Evolutionary conservation across 2,113 vertebrate species (phyloP), one percentile per base, ranked within the genome.

Genomic region (Notarius lentiginosus): DNA sequence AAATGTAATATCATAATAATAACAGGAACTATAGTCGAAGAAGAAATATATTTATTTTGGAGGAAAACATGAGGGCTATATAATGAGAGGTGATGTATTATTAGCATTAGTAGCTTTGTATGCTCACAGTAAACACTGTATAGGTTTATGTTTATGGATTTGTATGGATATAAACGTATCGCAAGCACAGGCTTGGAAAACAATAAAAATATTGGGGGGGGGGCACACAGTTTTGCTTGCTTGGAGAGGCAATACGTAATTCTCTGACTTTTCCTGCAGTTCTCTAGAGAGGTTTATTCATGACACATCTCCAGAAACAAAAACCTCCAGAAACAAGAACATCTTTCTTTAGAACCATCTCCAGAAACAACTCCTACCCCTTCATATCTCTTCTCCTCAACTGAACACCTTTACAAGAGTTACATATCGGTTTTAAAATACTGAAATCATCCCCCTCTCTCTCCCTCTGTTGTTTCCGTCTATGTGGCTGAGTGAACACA

Each of bases 231-330:
- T 18, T 55, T 73, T 58, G 66, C 41, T 47, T 24, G 30, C 15
- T 68, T 80, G 24, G 24, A 76, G 53, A 15, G 2, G 90, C 92
- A 94, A 95, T 93, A 95, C 92, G 93, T 95, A 94, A 94, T 94
- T 84, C 87, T 75, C 86, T 20, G 91, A 56, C 15, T 58, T 77
- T 53, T n/a, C 12, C 4, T 86, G 61, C 8, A 14, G 30, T 24
- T 49, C 10, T 60, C 27, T 8, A 34, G 17, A 58, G 34, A 41
- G 41, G 41, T 41, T 41, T 41, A 2, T 41, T 41, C 41, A 41
- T 41, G 41, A 41, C 41, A 41, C 41, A 41, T 41, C 41, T 41
- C 41, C 41, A 41, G 34, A 20, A 17, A 17, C 15, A 17, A 17
- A 92, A 80, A 88, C 18, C 0, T 7, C 41, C 41, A 41, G 34